Evolutionary conservation across 2,888 invertebrate genomes (phyloP).

Genomic region (Elgonia sp.): DNA sequence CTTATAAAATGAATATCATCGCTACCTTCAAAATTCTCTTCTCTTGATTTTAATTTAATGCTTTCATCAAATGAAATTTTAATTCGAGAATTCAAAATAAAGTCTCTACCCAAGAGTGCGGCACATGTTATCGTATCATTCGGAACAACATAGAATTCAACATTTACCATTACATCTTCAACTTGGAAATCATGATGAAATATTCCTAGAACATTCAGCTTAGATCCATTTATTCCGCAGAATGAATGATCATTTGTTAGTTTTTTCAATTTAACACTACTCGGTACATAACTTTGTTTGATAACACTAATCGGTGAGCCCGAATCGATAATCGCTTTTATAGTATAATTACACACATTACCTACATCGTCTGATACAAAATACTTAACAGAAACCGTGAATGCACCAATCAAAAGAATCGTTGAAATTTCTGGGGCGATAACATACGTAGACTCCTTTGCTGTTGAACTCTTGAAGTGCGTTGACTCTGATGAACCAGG

Average conservation of each 20-base stretch:
- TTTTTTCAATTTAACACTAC: background rate
- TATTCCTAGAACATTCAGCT: background rate
- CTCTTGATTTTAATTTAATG: background rate
- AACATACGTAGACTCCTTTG: too few species aligned
- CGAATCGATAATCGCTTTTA: slow-evolving; percentile 9
- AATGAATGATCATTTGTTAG: background rate
- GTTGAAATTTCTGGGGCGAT: too few species aligned
- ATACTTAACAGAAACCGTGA: too few species aligned
- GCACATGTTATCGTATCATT: background rate
- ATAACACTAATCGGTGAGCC: slow-evolving; percentile 20
- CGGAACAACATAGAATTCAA: slow-evolving; percentile 1
- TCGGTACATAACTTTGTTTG: background rate
- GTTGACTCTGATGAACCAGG: background rate
- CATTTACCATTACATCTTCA: background rate
- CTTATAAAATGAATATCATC: too few species aligned
- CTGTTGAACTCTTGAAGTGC: background rate
- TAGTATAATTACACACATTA: too few species aligned
- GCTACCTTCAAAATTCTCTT: too few species aligned
- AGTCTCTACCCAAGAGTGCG: slow-evolving; percentile 26
- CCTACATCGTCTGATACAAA: too few species aligned
- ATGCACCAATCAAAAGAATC: too few species aligned
- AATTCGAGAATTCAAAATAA: slow-evolving; percentile 30
- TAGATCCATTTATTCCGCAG: slow-evolving; percentile 1
- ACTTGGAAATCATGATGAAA: background rate
- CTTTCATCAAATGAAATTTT: background rate